Base-by-base conservation (phyloP, 1,140 invertebrate species). In the Drosophila miranda region DNA sequence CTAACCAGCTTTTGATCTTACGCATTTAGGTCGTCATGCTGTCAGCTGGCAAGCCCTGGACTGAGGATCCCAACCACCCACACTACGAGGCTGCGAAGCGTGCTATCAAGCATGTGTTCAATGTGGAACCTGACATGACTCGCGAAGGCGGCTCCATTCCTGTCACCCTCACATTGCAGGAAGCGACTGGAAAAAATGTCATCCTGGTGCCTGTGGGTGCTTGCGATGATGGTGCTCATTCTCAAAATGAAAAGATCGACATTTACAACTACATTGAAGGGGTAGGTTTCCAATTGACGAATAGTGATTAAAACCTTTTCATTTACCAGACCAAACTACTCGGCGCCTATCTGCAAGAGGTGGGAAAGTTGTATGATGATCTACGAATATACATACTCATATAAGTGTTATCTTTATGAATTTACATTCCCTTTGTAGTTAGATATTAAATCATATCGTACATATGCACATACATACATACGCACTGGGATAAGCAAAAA, bases 191-290 rank as follows among this genome's bases (percentile, higher is more conserved):
- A 0, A 98, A 97, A 90, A 99, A 97, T 93, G 97, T 99, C 26
- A 93, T 99, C 66, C 92, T 99, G 34, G 92, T 99, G 51, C 98
- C 98, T 3, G 95, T 97, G 86, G 98, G 98, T 50, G 94, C 95
- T 71, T 95, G 95, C 60, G 98, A 99, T 91, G 98, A 99, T 92
- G 98, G 98, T 67, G 98, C 98, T 61, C 98, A 99, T 93, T 98
- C 98, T 1, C 98, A 99, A 92, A 99, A 99, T 92, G 98, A 99
- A 91, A 99, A 99, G 91, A 93, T 99, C 72, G 95, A 99, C 92
- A 92, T 96, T 57, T 92, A 93, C 52, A 99, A 99, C 92, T 99
- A 99, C 83, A 98, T 99, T 76, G 94, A 98, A 92, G 98, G 98
- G 66, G 97, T 98, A 93, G 94, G 95, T 93, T 57, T 8, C 6